phyloP scores from a whole-genome alignment of 2,113 vertebrate genomes.

The Callocephalon fimbriatum region DNA sequence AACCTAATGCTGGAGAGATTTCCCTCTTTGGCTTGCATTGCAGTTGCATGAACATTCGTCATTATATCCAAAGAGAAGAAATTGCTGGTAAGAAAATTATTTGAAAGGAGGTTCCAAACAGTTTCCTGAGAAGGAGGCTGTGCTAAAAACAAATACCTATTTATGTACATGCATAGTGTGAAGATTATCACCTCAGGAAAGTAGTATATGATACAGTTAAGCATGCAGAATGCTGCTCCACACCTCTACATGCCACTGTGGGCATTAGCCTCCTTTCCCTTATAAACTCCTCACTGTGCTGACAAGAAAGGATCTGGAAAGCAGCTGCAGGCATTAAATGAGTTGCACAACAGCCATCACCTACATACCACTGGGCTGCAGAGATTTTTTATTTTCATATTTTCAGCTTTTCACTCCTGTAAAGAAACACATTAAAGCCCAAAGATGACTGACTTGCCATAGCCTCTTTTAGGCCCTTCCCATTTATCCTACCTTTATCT shows the following conservation, averaged over 20 bases:
- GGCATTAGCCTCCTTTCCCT: neutral
- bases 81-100: neutral
- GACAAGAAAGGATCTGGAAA: neutral
- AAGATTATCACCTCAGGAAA: neutral
- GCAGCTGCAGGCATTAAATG: neutral
- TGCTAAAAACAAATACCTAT: neutral
- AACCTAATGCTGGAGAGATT: neutral
- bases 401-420: neutral
- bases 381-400: neutral
- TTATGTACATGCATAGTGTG: neutral
- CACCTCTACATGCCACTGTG: neutral
- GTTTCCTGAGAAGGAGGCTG: neutral
- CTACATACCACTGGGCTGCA: neutral
- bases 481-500: neutral
- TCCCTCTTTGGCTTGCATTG: neutral
- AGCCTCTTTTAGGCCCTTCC: neutral
- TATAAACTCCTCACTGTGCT: neutral
- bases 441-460: neutral
- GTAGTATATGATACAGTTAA: neutral
- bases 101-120: neutral
- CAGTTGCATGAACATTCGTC: neutral
- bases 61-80: neutral
- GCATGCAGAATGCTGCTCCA: rapidly evolving
- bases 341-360: neutral
- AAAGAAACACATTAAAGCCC: neutral